Conservation (phyloP, 2,888 invertebrate genomes). For the Nephrotoma guestfalica region DNA sequence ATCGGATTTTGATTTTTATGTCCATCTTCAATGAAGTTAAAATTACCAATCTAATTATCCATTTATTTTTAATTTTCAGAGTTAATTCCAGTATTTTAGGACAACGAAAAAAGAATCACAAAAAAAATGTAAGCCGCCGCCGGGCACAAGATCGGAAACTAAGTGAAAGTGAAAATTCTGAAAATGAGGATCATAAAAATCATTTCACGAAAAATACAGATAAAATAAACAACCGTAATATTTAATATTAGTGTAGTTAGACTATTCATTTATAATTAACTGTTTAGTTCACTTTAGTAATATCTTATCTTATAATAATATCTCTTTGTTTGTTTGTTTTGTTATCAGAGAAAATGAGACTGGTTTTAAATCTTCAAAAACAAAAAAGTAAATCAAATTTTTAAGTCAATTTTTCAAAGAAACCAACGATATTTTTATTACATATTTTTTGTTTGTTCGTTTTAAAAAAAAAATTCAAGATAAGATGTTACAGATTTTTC, state of each 20-base stretch:
- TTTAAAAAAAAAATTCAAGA: neutral
- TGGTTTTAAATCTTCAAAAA: neutral
- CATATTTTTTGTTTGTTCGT: neutral
- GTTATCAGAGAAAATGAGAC: neutral
- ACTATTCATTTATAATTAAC: neutral
- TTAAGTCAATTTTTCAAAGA: neutral
- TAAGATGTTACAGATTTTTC: neutral
- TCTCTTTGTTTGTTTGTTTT: neutral
- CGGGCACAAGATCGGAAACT: constrained; percentile 48
- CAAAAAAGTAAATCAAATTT: neutral
- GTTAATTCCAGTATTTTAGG: constrained; percentile 70
- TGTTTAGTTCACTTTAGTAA: neutral
- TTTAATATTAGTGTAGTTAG: neutral
- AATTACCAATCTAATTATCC: no score
- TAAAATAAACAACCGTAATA: neutral
- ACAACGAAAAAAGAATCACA: constrained; percentile 67
- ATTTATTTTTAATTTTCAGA: constrained; percentile 29
- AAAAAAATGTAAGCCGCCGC: constrained; percentile 56
- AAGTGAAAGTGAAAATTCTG: constrained; percentile 23
- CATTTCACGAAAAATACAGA: neutral
- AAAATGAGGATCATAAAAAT: neutral
- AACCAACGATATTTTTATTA: neutral
- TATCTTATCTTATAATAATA: neutral
- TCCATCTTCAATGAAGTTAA: neutral
- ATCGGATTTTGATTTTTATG: neutral